A percentile compares a stretch with the other conserved stretches of the same genome.
Conservation (phyloP, 2,797 vertebrate species). For the Myotis pilosus region DNA sequence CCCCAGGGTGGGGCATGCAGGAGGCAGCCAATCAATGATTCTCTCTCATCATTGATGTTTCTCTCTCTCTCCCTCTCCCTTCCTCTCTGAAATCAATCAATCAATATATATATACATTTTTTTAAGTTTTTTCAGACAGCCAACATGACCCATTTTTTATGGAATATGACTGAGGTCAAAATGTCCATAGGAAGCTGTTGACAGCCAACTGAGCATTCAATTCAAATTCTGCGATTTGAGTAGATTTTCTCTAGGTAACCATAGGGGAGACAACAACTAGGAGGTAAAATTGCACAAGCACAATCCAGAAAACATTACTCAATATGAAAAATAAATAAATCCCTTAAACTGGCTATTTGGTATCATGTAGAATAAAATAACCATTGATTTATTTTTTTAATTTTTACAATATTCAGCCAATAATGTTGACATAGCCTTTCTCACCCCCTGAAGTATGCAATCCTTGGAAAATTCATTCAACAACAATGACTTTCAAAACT, state of each 20-base stretch:
- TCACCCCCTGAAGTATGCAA: neutral
- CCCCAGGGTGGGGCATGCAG: too few species aligned
- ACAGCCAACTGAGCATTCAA: neutral
- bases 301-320: constrained; percentile 17
- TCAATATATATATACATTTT: too few species aligned
- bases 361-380: neutral
- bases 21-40: too few species aligned
- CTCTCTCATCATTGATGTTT: too few species aligned
- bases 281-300: neutral
- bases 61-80: too few species aligned
- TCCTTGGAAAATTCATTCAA: neutral
- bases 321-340: constrained; percentile 22
- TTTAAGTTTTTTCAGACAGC: neutral
- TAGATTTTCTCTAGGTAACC: neutral
- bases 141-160: neutral
- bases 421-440: neutral
- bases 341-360: neutral
- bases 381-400: neutral
- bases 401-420: neutral
- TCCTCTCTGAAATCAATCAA: too few species aligned
- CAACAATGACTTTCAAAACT: neutral
- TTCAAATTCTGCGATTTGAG: neutral
- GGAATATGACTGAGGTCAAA: neutral
- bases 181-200: neutral
- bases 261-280: neutral